Evolutionary conservation across 2,888 invertebrate genomes (phyloP).

Genomic region (Drosophila tanythrix): DNA sequence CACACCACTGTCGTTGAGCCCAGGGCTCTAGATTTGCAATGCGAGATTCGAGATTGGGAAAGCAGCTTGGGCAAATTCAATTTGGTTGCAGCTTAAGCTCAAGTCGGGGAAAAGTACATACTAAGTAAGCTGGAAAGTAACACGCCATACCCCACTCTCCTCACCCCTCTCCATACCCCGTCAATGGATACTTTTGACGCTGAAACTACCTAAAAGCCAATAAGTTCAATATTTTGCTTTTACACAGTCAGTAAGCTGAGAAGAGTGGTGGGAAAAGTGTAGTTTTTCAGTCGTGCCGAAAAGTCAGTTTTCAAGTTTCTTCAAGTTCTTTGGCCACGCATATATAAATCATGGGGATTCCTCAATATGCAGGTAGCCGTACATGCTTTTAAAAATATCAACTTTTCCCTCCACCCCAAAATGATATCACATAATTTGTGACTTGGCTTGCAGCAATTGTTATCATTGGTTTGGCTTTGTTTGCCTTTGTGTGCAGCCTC

Average conservation of each 20-base stretch:
- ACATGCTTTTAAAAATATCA: conserved; percentile 8
- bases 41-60: conserved; percentile 48
- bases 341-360: conserved; percentile 60
- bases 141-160: conserved; percentile 34
- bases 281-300: conserved; percentile 50
- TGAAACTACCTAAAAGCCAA: conserved; percentile 77
- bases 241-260: conserved; percentile 44
- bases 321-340: conserved; percentile 45
- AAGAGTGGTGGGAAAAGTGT: conserved; percentile 32
- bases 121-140: conserved; percentile 79
- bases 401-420: conserved; percentile 15
- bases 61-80: conserved; percentile 63
- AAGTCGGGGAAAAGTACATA: conserved; percentile 72
- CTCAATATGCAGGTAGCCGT: conserved; percentile 24
- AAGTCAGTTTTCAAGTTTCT: conserved; percentile 66
- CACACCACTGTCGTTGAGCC: conserved; percentile 1
- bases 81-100: conserved; percentile 74
- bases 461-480: conserved; percentile 46
- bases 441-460: conserved; percentile 56
- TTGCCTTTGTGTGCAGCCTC: conserved; percentile 19
- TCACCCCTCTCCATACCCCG: not conserved
- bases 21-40: conserved; percentile 64
- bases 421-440: conserved; percentile 66
- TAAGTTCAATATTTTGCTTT: conserved; percentile 81
- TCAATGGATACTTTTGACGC: conserved; percentile 70